Evolutionary conservation across 2,888 invertebrate species (phyloP).

Genomic region (Callosobruchus maculatus): DNA sequence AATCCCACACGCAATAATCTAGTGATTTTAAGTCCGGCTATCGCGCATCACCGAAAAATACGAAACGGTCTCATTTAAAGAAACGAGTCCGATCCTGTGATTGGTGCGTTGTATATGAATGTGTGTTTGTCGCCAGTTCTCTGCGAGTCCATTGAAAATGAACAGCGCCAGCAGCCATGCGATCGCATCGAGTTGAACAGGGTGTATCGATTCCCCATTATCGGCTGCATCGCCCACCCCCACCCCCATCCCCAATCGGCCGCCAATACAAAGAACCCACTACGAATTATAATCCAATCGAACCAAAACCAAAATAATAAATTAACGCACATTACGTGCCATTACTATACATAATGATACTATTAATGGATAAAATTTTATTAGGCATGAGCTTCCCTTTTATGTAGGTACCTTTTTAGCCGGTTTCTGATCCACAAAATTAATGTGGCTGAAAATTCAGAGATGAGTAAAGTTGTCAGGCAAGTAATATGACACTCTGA

Average conservation of each 20-base stretch:
- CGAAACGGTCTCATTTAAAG: too few relatives aligned
- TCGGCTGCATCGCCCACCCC: constrained; percentile 6
- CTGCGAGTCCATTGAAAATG: constrained; percentile 32
- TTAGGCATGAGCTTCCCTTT: constrained; percentile 4
- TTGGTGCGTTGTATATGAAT: background rate
- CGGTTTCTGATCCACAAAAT: background rate
- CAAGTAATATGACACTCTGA: too few relatives aligned
- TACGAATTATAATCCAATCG: constrained; percentile 39
- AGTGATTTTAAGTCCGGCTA: too few relatives aligned
- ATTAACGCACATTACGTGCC: constrained; percentile 36
- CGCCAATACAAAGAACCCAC: constrained; percentile 30
- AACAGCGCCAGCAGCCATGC: constrained; percentile 16
- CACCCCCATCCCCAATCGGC: constrained; percentile 8
- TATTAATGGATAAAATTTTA: constrained; percentile 37
- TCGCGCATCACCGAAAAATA: too few relatives aligned
- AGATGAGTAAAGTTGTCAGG: too few relatives aligned
- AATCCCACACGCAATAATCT: too few relatives aligned
- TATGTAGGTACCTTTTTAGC: background rate
- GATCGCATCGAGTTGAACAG: constrained; percentile 22
- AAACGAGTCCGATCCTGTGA: background rate
- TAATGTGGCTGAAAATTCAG: constrained; percentile 8
- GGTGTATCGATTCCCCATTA: constrained; percentile 39
- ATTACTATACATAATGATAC: constrained; percentile 37
- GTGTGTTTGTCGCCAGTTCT: constrained; percentile 33
- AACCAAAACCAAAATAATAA: constrained; percentile 34